Base-by-base conservation (phyloP, 2,888 invertebrate genomes). In the Dryobota labecula region DNA sequence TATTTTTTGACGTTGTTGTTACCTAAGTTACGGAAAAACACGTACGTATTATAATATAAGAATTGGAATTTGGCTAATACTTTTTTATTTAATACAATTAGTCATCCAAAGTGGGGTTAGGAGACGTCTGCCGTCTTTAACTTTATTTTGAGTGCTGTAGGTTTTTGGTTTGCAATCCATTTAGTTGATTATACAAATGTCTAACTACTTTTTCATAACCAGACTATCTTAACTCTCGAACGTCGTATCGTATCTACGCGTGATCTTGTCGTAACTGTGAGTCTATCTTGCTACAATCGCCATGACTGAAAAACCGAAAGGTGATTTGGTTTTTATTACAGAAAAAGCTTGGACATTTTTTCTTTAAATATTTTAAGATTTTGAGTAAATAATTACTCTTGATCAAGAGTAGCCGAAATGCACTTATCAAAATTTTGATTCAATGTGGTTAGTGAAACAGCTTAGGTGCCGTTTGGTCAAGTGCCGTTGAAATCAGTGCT, bases 131-230 rank as follows among this genome's bases (percentile, higher is more conserved):
- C 18, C n/a, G 18, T 53, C 8, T 79, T 63, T 58, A 60, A 72
- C 63, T 63, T 54, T 30, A 64, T 63, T 45, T 30, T 36, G 27
- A 36, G 6, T 43, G 49, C n/a, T 24, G 7, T 51, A 20, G n/a
- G 9, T 13, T 69, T 56, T 41, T 64, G 47, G 45, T 68, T 67
- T 36, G 20, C 20, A 76, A 56, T 56, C 27, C 41, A 54, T 43
- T 76, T 27, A 13, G 27, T 66, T 70, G 38, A 72, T 71, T 70
- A 43, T 6, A 18, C 38, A 18, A 18, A 38, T 27, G 13, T 43
- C 2, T 60, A 13, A 41, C 3, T 41, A 4, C 27, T 11, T 41
- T 13, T 13, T 41, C 13, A 33, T 15, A 11, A 41, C 18, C 2
- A 20, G 0, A 36, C 3, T n/a, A 33, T 33, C 8, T n/a, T 38